These are phyloP conservation scores for Dolichoris vasculosae DNA, from an alignment of 1,140 invertebrate genomes.

Conservation along the genomic window DNA sequence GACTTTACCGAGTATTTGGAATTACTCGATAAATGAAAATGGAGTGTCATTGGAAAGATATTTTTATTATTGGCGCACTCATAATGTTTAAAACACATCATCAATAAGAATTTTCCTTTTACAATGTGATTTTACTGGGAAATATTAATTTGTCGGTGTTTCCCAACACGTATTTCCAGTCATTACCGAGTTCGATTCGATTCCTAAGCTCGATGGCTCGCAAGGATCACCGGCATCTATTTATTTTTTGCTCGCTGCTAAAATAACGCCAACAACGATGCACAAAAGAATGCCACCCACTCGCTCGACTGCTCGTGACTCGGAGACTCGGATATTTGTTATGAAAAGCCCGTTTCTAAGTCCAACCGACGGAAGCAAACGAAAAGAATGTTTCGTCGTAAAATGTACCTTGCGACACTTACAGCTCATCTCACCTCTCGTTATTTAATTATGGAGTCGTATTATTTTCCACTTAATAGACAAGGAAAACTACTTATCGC, in stretches of 20 bases:
- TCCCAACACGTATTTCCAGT: background rate
- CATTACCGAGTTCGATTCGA: background rate
- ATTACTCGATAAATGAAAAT: background rate
- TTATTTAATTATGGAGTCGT: background rate
- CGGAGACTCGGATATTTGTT: background rate
- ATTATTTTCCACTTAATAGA: background rate
- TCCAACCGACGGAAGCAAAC: no score
- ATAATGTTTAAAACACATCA: background rate
- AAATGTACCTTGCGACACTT: slow-evolving; percentile 4
- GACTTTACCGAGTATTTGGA: background rate
- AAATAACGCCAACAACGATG: background rate
- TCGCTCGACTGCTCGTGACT: background rate
- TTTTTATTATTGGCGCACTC: background rate
- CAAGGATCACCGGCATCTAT: background rate
- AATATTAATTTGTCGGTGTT: background rate
- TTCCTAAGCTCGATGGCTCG: no score
- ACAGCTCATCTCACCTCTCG: background rate
- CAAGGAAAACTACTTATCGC: background rate
- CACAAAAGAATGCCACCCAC: background rate
- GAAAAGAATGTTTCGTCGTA: background rate
- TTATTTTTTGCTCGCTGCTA: background rate
- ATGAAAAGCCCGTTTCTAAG: no score
- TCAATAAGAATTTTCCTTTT: slow-evolving; percentile 2
- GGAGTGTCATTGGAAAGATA: background rate
- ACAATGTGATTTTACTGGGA: background rate